Percentiles rank a stretch among this genome's conserved stretches.
Evolutionary conservation across 1,140 invertebrate species (phyloP).

Genomic region (Drosophila pseudoananassae): DNA sequence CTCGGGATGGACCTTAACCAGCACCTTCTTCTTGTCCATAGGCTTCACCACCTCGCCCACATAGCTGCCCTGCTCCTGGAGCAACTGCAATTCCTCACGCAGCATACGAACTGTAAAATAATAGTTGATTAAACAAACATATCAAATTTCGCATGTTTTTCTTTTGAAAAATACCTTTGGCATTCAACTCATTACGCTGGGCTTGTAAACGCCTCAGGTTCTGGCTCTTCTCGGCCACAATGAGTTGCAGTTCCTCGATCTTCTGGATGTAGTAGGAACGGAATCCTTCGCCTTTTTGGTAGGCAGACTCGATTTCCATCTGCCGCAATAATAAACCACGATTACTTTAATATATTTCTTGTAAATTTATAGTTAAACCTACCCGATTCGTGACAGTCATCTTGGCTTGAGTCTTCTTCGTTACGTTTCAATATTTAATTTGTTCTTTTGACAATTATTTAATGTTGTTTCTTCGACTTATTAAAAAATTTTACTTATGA

Average conservation of each 20-base stretch:
- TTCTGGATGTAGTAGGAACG: constrained; percentile 98
- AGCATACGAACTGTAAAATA: constrained; percentile 94
- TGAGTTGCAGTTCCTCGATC: constrained; percentile 97
- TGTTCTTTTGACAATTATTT: neutral
- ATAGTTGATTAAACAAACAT: too few species aligned
- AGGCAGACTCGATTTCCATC: constrained; percentile 93
- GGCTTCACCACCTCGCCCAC: constrained; percentile 99
- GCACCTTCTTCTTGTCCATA: constrained; percentile 99
- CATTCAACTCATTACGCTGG: constrained; percentile 99
- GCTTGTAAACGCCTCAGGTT: constrained; percentile 98
- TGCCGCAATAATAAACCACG: constrained; percentile 68
- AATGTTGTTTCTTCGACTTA: neutral
- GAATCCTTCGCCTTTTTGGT: constrained; percentile 91
- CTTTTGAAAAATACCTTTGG: constrained; percentile 91
- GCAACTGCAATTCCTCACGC: constrained; percentile 97
- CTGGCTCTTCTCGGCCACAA: constrained; percentile 98
- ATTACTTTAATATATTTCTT: neutral
- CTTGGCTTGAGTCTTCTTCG: constrained; percentile 8
- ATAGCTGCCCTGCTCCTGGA: constrained; percentile 99
- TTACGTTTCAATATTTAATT: neutral
- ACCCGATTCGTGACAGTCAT: constrained; percentile 80
- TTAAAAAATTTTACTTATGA: constrained; percentile 25
- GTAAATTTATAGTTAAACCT: neutral
- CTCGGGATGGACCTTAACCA: constrained; percentile 99
- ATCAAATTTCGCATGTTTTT: too few species aligned